phyloP scores from a whole-genome alignment of 2,797 vertebrate genomes.

The Ispidina lecontei region DNA sequence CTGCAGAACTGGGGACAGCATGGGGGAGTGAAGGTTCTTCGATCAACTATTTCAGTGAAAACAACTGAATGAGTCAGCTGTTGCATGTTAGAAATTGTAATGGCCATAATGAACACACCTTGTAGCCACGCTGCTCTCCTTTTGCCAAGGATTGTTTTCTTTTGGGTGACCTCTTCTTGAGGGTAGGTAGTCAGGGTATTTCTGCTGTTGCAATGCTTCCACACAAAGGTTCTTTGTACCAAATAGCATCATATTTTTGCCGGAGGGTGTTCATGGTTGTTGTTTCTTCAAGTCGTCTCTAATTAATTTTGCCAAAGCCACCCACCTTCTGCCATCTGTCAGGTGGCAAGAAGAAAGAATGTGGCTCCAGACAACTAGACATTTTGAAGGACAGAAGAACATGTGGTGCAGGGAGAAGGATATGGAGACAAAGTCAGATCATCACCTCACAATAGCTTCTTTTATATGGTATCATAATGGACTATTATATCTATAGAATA shows the following conservation, averaged over 20 bases:
- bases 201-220: not conserved
- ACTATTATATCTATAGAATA: not conserved
- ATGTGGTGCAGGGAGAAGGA: not conserved
- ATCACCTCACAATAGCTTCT: constrained; percentile 13
- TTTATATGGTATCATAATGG: constrained; percentile 16
- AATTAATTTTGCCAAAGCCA: constrained; percentile 43
- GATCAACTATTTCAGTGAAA: not conserved
- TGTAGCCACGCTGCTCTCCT: not conserved
- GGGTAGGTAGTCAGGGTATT: not conserved
- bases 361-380: not conserved
- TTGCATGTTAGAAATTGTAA: not conserved
- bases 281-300: not conserved
- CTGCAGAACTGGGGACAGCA: not conserved
- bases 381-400: not conserved
- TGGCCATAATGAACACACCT: not conserved
- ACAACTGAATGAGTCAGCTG: not conserved
- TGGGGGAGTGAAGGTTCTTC: not conserved
- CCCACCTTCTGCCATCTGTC: not conserved
- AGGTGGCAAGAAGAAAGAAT: not conserved
- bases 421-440: not conserved
- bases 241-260: not conserved
- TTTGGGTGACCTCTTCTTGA: not conserved
- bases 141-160: not conserved
- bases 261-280: not conserved
- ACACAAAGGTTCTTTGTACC: not conserved